A percentile compares a stretch with the other conserved stretches of the same genome.
phyloP scores from a whole-genome alignment of 37 sponge, comb jelly and placozoan species.

The Haliclona indistincta region DNA sequence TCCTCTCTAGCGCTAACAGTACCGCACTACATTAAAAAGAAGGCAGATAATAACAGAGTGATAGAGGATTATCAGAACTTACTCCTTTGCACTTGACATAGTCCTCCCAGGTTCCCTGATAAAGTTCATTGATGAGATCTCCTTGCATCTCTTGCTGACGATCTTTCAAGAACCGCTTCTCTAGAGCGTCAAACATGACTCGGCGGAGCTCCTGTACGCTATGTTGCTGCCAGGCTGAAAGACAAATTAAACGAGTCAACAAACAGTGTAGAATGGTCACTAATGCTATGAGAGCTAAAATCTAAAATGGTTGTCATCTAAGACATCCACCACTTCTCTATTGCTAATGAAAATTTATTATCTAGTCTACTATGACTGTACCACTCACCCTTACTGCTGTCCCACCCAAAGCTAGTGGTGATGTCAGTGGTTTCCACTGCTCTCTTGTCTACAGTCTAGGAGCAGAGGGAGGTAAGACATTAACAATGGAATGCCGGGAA shows the following conservation, averaged over 20 bases:
- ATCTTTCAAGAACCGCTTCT: slow-evolving; percentile 77
- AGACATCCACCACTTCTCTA: too few relatives aligned
- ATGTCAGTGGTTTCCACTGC: slow-evolving; percentile 95
- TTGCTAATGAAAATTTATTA: slow-evolving; percentile 15
- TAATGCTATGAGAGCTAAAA: not conserved
- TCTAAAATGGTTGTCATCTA: too few relatives aligned
- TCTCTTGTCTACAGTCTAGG: slow-evolving; percentile 75
- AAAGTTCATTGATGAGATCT: slow-evolving; percentile 88
- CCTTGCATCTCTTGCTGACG: too few relatives aligned
- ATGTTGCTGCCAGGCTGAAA: slow-evolving; percentile 94
- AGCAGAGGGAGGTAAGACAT: not conserved
- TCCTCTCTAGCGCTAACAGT: slow-evolving; percentile 80
- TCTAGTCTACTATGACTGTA: not conserved
- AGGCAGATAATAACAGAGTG: too few relatives aligned
- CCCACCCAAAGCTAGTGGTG: slow-evolving; percentile 97
- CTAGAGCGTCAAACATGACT: slow-evolving; percentile 97
- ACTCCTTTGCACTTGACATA: slow-evolving; percentile 91
- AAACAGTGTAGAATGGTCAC: not conserved
- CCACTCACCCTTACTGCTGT: slow-evolving; percentile 82
- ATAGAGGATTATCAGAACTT: too few relatives aligned
- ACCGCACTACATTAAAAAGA: slow-evolving; percentile 57
- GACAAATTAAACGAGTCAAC: not conserved
- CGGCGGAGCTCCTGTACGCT: slow-evolving; percentile 95
- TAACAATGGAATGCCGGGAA: not conserved
- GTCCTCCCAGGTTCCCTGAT: slow-evolving; percentile 90